Conservation (phyloP, 1,140 invertebrate species). For the Telenomus remus region DNA sequence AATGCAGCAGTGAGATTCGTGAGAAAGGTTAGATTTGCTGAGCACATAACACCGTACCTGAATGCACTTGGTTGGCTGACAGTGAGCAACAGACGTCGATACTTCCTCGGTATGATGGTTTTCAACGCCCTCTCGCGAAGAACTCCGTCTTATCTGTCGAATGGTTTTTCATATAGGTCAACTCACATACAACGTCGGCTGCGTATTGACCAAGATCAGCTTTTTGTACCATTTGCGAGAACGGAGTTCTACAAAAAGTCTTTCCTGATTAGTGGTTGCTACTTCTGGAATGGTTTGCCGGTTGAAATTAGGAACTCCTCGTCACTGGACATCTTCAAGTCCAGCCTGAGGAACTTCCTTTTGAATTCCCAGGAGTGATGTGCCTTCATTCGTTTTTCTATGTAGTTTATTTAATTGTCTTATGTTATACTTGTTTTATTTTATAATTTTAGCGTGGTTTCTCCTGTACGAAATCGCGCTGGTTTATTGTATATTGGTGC, state of each 20-base stretch:
- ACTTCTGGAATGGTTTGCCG: neutral
- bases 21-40: neutral
- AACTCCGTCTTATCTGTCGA: no score
- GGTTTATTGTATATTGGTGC: no score
- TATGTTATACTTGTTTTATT: no score
- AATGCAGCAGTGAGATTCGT: conserved; percentile 1
- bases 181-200: neutral
- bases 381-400: no score
- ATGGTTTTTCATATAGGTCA: no score
- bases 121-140: neutral
- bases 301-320: neutral
- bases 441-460: no score
- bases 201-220: neutral
- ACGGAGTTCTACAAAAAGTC: neutral
- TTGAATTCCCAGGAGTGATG: neutral
- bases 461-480: no score
- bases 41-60: neutral
- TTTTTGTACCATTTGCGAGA: neutral
- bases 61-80: neutral
- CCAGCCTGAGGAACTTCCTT: neutral
- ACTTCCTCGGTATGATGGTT: neutral
- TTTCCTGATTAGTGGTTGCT: neutral
- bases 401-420: no score
- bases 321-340: neutral
- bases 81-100: neutral